Conservation (phyloP, 2,797 vertebrate genomes). For the Acrossocheilus fasciatus region DNA sequence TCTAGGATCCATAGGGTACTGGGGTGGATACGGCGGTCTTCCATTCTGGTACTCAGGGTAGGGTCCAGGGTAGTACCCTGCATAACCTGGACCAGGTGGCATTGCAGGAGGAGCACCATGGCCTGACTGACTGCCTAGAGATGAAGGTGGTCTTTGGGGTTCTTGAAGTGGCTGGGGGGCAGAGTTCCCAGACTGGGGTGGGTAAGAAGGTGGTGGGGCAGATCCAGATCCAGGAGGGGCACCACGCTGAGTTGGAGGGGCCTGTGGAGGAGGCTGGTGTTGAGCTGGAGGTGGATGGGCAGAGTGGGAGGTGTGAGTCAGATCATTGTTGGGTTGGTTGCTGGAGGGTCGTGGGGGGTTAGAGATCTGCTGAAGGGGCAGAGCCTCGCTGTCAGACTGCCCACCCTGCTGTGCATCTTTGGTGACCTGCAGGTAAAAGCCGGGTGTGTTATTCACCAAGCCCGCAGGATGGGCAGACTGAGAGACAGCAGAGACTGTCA, state of each 20-base stretch:
- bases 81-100: slow-evolving; percentile 70
- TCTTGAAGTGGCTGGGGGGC: slow-evolving; percentile 68
- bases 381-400: slow-evolving; percentile 66
- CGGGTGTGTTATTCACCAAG: slow-evolving; percentile 76
- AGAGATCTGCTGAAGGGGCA: slow-evolving; percentile 17
- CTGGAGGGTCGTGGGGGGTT: slow-evolving; percentile 59
- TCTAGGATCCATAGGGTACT: slow-evolving; percentile 84
- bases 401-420: slow-evolving; percentile 83
- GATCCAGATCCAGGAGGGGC: slow-evolving; percentile 42
- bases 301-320: slow-evolving; percentile 53
- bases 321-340: slow-evolving; percentile 60
- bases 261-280: slow-evolving; percentile 62
- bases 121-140: slow-evolving; percentile 80
- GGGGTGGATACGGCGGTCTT: slow-evolving; percentile 78
- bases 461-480: slow-evolving; percentile 68
- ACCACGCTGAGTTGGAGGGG: slow-evolving; percentile 60
- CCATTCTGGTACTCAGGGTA: slow-evolving; percentile 84
- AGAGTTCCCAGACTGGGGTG: slow-evolving; percentile 58
- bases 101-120: slow-evolving; percentile 74
- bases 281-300: slow-evolving; percentile 47
- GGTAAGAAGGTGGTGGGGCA: slow-evolving; percentile 63
- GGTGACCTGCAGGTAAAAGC: slow-evolving; percentile 94
- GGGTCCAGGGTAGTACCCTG: slow-evolving; percentile 74
- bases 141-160: slow-evolving; percentile 79
- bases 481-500: slow-evolving; percentile 63